Base-by-base conservation (phyloP, 2,113 vertebrate species). In the Laticauda colubrina region DNA sequence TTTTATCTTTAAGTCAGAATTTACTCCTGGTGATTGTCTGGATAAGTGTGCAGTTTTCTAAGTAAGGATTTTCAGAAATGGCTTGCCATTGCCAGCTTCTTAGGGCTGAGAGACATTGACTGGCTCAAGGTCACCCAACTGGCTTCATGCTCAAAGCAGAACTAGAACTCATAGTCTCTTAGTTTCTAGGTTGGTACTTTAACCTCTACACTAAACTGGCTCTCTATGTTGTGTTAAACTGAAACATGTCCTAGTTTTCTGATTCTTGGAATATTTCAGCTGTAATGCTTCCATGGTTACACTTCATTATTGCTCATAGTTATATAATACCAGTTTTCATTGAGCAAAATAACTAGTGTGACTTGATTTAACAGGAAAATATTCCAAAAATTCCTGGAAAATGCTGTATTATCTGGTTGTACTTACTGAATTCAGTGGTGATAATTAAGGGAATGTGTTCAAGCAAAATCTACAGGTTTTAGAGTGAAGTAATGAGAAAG, bases 161-260 rank as follows among this genome's bases (percentile, higher is more conserved):
- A 29, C 26, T 29, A 64, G 59, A 64, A 64, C 26, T 64, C 59
- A 29, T 8, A 26, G 59, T 64, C 61, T 69, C 61, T 4, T 69
- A 11, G 61, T 69, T 69, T 69, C 29, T 69, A 69, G 26, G 29
- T 12, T 4, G 26, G 61, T 29, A 64, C 61, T 26, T 69, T 69
- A 69, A 69, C 29, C 4, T 69, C 61, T 69, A 69, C 61, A 69
- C 12, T 3, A 69, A n/a, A n/a, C 29, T 69, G 26, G 61, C 61
- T 69, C 4, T n/a, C 4, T n/a, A n/a, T 94, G 87, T 96, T 1
- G 0, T 94, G 91, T 89, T 96, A 94, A 96, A 95, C 93, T 96
- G 55, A 90, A 95, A 51, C 90, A 43, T 89, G 92, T 94, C 55
- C 91, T 95, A 53, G 89, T 48, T 90, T 93, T 94, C 94, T 9